Conservation (phyloP, 92 coral and sea anemone genomes). For the Heteractis magnifica region DNA sequence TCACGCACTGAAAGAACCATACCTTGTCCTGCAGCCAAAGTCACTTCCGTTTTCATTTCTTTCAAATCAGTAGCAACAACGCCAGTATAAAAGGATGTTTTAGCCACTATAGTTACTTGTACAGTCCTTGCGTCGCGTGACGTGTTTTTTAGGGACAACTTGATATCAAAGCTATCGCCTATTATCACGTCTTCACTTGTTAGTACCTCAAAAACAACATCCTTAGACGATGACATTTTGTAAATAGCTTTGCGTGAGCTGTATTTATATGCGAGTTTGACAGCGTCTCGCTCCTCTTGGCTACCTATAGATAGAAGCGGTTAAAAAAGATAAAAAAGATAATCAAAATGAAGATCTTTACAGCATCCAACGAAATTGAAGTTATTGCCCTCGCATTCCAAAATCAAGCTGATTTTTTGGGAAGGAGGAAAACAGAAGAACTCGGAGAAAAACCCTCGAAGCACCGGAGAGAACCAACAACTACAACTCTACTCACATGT, state of each 20-base stretch:
- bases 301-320: conserved; percentile 37
- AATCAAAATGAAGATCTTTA: too few relatives aligned
- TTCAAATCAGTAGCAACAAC: conserved; percentile 41
- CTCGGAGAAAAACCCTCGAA: too few relatives aligned
- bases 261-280: conserved; percentile 62
- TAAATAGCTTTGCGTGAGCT: conserved; percentile 68
- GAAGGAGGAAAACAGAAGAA: too few relatives aligned
- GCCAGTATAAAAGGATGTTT: conserved; percentile 73
- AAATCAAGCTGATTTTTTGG: too few relatives aligned
- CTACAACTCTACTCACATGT: too few relatives aligned
- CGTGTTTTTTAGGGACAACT: conserved; percentile 43
- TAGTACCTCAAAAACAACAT: conserved; percentile 47
- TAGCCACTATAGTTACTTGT: conserved; percentile 37
- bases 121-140: conserved; percentile 29
- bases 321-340: neutral
- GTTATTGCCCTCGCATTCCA: too few relatives aligned
- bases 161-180: conserved; percentile 54
- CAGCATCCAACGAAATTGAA: too few relatives aligned
- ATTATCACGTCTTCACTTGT: conserved; percentile 40
- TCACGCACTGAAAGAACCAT: neutral
- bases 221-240: conserved; percentile 27
- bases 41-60: conserved; percentile 11
- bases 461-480: too few relatives aligned
- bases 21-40: conserved; percentile 46
- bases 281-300: conserved; percentile 58